phyloP scores from a whole-genome alignment of 2,888 invertebrate genomes.

The Oscheius sp. region DNA sequence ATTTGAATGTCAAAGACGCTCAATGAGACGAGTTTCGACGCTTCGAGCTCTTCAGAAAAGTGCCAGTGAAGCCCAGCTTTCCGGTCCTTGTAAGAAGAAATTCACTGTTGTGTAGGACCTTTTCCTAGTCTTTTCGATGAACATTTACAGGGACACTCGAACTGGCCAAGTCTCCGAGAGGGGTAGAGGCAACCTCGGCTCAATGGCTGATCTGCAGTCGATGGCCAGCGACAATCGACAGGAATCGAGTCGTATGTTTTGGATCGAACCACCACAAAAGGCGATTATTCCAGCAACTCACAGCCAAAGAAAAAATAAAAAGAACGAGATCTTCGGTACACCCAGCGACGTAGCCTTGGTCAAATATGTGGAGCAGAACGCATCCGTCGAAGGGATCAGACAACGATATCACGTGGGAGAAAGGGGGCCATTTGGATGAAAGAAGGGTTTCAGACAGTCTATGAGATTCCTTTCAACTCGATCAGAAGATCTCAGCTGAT shows the following conservation, averaged over 20 bases:
- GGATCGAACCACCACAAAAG: too few species aligned
- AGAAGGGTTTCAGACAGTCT: constrained; percentile 46
- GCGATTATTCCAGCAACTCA: constrained; percentile 17
- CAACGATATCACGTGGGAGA: constrained; percentile 58
- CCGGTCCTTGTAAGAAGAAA: constrained; percentile 60
- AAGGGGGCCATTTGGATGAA: background rate
- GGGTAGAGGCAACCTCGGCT: constrained; percentile 31
- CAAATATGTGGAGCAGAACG: constrained; percentile 63
- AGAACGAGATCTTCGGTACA: constrained; percentile 57
- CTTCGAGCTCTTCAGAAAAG: constrained; percentile 62
- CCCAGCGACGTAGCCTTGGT: constrained; percentile 67
- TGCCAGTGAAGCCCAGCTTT: constrained; percentile 51
- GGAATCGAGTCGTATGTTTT: background rate
- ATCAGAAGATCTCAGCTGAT: constrained; percentile 65
- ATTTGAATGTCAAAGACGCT: constrained; percentile 55
- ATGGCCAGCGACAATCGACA: constrained; percentile 27
- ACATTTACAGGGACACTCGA: constrained; percentile 53
- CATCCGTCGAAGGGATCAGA: constrained; percentile 65
- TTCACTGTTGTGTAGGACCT: constrained; percentile 63
- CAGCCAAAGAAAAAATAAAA: constrained; percentile 29
- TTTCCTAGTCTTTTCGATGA: background rate
- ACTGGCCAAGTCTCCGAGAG: constrained; percentile 63
- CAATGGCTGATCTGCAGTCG: constrained; percentile 9
- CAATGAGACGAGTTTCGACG: constrained; percentile 55
- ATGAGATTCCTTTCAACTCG: constrained; percentile 69